Base-by-base conservation (phyloP, 2,888 invertebrate genomes). In the Nowickia ferox region DNA sequence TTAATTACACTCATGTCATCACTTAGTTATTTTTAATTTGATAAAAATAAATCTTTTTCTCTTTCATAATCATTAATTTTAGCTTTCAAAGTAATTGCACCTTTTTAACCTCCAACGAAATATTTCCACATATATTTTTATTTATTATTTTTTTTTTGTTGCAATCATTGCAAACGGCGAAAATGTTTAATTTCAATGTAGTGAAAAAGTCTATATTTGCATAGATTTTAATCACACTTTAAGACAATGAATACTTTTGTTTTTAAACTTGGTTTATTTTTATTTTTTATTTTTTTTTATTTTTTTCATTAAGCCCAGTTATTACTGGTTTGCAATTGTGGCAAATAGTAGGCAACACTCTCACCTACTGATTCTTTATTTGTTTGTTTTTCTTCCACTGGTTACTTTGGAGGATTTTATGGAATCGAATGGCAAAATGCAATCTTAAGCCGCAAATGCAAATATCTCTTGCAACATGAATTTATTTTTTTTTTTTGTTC, bases 201-300 rank as follows among this genome's bases (percentile, higher is more conserved):
- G 59, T 76, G 30, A 83, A 83, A 83, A 86, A 83, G 69, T 79
- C 59, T 83, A 83, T 83, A 86, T 86, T 83, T 86, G 86, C 86
- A 86, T 86, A 86, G 86, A 86, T 86, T 83, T 83, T 86, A 68
- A 86, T 86, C 86, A 76, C 79, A 83, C 79, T 86, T 79, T 72
- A 79, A 86, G 48, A 86, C 86, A 86, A 86, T 86, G 83, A 83
- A 72, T 68, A 76, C 53, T 74, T 76, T 76, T 79, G 51, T 72
- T 77, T 84, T 68, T 19, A n/a, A 42, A 48, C n/a, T 57, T 68
- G 19, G 48, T n/a, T 53, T 63, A 1, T 38, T 48, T 48, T 38
- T n/a, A n/a, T 10, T 55, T 42, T 4, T 75, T n/a, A 44, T 19
- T 63, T 53, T 40, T 40, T 55, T 40, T 53, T 40, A 17, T 55